A percentile compares a stretch with the other conserved stretches of the same genome.
These are phyloP conservation scores for Drosophila grimshawi DNA, from an alignment of 1,140 invertebrate species.

Conservation along the genomic window DNA sequence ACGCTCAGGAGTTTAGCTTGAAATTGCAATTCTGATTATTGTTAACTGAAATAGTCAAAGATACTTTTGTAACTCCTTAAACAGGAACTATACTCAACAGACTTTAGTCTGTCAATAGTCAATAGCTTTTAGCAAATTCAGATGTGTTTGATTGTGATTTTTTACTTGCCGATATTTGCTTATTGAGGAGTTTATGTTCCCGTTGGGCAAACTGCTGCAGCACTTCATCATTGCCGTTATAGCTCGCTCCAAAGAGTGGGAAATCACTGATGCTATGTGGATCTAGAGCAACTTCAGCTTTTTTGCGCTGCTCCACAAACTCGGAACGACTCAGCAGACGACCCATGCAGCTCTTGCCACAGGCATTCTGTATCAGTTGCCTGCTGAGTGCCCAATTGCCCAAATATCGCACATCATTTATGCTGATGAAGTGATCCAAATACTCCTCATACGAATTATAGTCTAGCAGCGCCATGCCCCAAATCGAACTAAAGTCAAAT, in stretches of 20 bases:
- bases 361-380: slow-evolving; percentile 27
- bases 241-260: slow-evolving; percentile 25
- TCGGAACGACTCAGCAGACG: slow-evolving; percentile 40
- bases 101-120: slow-evolving; percentile 28
- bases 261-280: neutral
- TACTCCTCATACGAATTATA: slow-evolving; percentile 44
- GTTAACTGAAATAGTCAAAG: no score
- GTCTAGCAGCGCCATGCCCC: slow-evolving; percentile 29
- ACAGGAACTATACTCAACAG: no score
- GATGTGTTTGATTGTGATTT: no score
- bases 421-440: slow-evolving; percentile 46
- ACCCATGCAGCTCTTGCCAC: slow-evolving; percentile 37
- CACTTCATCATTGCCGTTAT: slow-evolving; percentile 35
- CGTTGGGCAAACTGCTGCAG: slow-evolving; percentile 43
- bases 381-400: slow-evolving; percentile 25
- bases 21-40: no score
- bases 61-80: no score
- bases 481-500: neutral
- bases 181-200: slow-evolving; percentile 34
- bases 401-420: slow-evolving; percentile 46
- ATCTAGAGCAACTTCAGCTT: slow-evolving; percentile 1
- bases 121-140: no score
- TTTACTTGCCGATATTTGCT: slow-evolving; percentile 43
- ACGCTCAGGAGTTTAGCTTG: no score
- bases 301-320: slow-evolving; percentile 13